These are phyloP conservation scores for Oreochromis mossambicus DNA, from an alignment of 2,797 vertebrate species.

Conservation along the genomic window DNA sequence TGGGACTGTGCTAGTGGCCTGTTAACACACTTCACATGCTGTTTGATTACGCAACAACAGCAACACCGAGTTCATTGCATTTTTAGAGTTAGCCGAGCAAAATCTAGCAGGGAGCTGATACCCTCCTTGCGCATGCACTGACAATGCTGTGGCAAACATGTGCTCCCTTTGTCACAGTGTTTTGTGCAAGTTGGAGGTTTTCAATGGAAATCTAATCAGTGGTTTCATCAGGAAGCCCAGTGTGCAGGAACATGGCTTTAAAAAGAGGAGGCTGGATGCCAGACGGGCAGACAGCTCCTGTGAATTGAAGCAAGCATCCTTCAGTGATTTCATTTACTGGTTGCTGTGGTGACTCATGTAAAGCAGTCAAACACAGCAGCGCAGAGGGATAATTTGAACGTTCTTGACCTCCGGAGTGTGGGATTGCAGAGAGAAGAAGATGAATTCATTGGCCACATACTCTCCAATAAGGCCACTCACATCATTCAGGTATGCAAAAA, in stretches of 20 bases:
- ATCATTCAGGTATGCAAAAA: slow-evolving; percentile 33
- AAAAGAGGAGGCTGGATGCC: slow-evolving; percentile 44
- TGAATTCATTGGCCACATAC: slow-evolving; percentile 52
- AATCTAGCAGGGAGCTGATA: background rate
- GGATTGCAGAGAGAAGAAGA: slow-evolving; percentile 55
- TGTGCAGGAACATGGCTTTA: slow-evolving; percentile 36
- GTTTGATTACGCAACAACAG: background rate
- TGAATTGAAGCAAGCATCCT: slow-evolving; percentile 66
- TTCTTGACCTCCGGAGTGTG: slow-evolving; percentile 65
- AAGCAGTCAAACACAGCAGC: slow-evolving; percentile 62
- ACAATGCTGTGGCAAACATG: background rate
- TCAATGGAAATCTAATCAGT: slow-evolving; percentile 51
- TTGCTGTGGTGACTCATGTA: slow-evolving; percentile 75
- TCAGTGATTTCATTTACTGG: slow-evolving; percentile 68
- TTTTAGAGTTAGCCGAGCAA: background rate
- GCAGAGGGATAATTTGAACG: slow-evolving; percentile 61
- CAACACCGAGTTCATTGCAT: background rate
- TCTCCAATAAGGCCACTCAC: slow-evolving; percentile 44
- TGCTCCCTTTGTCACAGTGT: background rate
- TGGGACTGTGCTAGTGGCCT: background rate
- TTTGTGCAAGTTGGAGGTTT: slow-evolving; percentile 8
- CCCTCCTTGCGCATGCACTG: background rate
- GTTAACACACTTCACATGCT: background rate
- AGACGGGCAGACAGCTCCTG: slow-evolving; percentile 57
- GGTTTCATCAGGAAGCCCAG: slow-evolving; percentile 40